Conservation (phyloP, 2,113 vertebrate species). For the Axis porcinus region DNA sequence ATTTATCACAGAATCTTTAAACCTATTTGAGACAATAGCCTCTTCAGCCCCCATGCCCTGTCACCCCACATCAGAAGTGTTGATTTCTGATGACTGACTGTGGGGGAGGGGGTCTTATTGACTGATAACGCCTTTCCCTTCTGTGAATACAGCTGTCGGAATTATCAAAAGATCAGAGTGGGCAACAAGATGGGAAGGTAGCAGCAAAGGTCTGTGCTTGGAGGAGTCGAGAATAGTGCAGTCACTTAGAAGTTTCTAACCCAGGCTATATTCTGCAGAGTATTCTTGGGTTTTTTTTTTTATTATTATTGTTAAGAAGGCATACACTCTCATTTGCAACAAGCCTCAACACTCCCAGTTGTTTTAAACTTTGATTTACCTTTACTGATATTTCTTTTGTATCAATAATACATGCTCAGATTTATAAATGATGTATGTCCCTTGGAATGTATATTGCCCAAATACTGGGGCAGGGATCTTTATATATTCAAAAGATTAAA, state of each 20-base stretch:
- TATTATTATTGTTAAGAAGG: neutral
- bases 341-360: neutral
- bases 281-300: neutral
- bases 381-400: neutral
- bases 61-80: neutral
- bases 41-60: neutral
- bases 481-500: neutral
- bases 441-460: neutral
- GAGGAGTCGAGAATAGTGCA: neutral
- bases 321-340: neutral
- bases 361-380: neutral
- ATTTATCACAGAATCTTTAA: neutral
- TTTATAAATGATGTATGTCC: neutral
- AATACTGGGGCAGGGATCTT: neutral
- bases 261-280: neutral
- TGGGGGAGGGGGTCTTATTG: neutral
- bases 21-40: neutral
- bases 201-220: neutral
- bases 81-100: neutral
- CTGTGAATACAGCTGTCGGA: neutral
- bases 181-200: neutral
- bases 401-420: neutral
- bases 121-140: neutral
- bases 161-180: neutral
- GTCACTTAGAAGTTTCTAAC: neutral